Base-by-base conservation (phyloP, 2,888 invertebrate genomes). In the Leucoptera coffeella region DNA sequence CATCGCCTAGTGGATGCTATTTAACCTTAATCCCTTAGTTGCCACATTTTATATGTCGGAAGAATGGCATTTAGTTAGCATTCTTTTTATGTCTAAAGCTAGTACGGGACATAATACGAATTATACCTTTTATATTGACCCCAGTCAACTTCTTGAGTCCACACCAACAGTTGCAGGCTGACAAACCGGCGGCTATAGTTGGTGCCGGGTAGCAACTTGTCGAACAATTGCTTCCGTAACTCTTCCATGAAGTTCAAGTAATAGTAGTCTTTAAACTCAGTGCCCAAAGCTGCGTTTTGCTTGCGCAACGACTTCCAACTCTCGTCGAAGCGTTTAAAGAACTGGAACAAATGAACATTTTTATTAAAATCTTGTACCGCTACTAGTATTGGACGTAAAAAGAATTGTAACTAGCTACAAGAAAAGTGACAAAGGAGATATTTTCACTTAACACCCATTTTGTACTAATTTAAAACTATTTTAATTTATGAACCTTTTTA, bases 101-200 rank as follows among this genome's bases (percentile, higher is more conserved):
- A n/a, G n/a, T n/a, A n/a, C n/a, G n/a, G n/a, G n/a, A 23, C 14
- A 23, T 20, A 8, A 19, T 23, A 23, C 7, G 13, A 8, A 11
- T 17, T 31, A 31, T 35, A 57, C 59, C 46, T 46, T 2, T 36
- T 14, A 32, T 42, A 48, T 2, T 40, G 47, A 1, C 43, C 46
- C 19, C 52, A 29, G 2, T 30, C 28, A 2, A 50, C 28, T 1
- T 34, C 29, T 32, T 54, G 44, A n/a, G 38, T 30, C 50, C 62
- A 60, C 3, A 49, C 49, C 8, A 82, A 45, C 26, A 78, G 41
- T 32, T 77, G 75, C 29, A 85, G 42, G 5, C 78, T 75, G 3
- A 76, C 61, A 24, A 60, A 58, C 14, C 80, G 65, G 2, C 83
- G 56, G 17, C 72, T 73, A 42, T 78, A 80, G 42, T 79, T 81